These are phyloP conservation scores for Magallana nippona DNA, from an alignment of 2,888 invertebrate genomes.

Conservation along the genomic window DNA sequence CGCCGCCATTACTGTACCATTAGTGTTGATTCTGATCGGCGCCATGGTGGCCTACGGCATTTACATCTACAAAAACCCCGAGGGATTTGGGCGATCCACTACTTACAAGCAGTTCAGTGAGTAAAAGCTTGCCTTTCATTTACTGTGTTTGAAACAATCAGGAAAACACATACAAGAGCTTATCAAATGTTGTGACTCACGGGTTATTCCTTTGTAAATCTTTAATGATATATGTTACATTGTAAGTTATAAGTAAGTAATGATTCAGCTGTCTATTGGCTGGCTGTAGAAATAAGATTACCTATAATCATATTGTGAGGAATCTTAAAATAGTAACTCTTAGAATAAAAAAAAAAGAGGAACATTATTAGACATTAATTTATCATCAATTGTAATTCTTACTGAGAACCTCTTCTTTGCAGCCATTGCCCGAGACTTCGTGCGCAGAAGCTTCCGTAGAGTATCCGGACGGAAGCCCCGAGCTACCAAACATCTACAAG, in stretches of 20 bases:
- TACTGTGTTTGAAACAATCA: background rate
- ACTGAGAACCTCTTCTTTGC: constrained; percentile 34
- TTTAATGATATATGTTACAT: too few relatives aligned
- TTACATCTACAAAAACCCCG: constrained; percentile 47
- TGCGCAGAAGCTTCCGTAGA: constrained; percentile 60
- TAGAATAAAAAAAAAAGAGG: too few relatives aligned
- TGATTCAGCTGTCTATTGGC: too few relatives aligned
- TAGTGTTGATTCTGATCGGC: constrained; percentile 44
- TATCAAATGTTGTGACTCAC: too few relatives aligned
- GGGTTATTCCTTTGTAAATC: too few relatives aligned
- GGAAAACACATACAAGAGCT: too few relatives aligned
- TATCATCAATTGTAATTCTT: background rate
- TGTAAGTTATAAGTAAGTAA: too few relatives aligned
- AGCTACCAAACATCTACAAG: constrained; percentile 37
- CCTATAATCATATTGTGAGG: too few relatives aligned
- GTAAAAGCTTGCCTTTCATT: background rate
- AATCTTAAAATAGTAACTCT: too few relatives aligned
- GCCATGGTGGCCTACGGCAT: constrained; percentile 38
- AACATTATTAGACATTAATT: background rate
- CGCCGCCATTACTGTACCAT: constrained; percentile 39
- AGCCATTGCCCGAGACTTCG: constrained; percentile 62
- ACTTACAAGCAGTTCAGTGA: constrained; percentile 50
- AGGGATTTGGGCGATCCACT: constrained; percentile 44
- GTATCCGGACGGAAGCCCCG: constrained; percentile 57
- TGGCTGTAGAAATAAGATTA: background rate